Base-by-base conservation (phyloP, 1,140 invertebrate genomes). In the Frieseomelitta varia region DNA sequence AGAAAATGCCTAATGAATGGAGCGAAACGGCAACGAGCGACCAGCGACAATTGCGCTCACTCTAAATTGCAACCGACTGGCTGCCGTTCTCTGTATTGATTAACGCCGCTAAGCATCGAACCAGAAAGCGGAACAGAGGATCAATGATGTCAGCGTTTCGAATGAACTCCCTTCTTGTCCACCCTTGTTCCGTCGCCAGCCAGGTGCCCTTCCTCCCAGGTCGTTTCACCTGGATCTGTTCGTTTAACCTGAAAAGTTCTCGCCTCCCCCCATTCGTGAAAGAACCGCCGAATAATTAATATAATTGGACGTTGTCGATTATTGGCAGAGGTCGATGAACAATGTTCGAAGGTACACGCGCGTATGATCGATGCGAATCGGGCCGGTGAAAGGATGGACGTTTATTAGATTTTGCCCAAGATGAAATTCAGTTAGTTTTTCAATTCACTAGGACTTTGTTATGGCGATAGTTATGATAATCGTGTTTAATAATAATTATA, bases 31-130 rank as follows among this genome's bases (percentile, higher is more conserved):
- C 21, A 30, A 71, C 19, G 12, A 6, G 11, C 58, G 58, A 55
- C 47, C 34, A 81, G n/a, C 53, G 81, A 67, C 61, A 82, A 82
- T 67, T 34, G 24, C 61, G 51, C 27, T 68, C 47, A 55, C 51
- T 82, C 73, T 65, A 82, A 83, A 83, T 84, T 79, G 76, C 75
- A 56, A 84, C 67, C 81, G 51, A 84, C 74, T 39, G 56, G 58
- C 53, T 67, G 74, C 65, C 55, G 81, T 83, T 83, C 30, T 68
- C 30, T 68, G 75, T 71, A 84, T 84, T 72, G 81, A 84, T 84
- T 79, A 84, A 84, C 75, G 65, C 24, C 17, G 81, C 56, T 34
- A 79, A 79, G 67, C 81, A 83, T 69, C 81, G 65, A 71, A 51
- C 81, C 55, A 47, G 81, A 79, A 84, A 84, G 15, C 39, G 24